Conservation (phyloP, 2,113 vertebrate species). For the Sarotherodon lohbergeri region DNA sequence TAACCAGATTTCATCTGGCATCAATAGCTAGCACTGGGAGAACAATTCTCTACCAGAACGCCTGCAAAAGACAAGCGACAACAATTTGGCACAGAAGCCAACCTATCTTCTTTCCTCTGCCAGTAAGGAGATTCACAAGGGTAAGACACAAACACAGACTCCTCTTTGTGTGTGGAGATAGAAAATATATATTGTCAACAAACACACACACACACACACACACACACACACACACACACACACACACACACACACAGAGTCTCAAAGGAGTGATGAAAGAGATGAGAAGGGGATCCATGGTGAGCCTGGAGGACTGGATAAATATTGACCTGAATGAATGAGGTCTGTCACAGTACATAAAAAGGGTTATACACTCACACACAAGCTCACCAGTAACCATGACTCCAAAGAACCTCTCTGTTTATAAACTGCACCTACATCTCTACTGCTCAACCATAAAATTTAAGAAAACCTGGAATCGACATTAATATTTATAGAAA, state of each 20-base stretch:
- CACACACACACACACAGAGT: background rate
- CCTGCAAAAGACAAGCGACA: constrained; percentile 7
- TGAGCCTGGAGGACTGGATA: constrained; percentile 48
- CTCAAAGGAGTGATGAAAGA: constrained; percentile 43
- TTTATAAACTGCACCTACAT: background rate
- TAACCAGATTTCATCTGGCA: constrained; percentile 21
- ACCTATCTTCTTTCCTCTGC: background rate
- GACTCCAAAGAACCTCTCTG: background rate
- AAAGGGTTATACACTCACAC: constrained; percentile 5
- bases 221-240: background rate
- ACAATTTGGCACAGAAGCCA: constrained; percentile 2
- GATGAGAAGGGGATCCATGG: constrained; percentile 37
- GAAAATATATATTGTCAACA: constrained; percentile 19
- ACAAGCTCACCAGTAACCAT: background rate
- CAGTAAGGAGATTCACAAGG: background rate
- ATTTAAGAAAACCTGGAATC: constrained; percentile 25
- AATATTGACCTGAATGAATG: constrained; percentile 66
- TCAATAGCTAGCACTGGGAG: background rate
- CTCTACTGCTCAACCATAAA: background rate
- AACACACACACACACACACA: background rate
- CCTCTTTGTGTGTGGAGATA: background rate
- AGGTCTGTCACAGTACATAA: constrained; percentile 52
- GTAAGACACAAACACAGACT: background rate
- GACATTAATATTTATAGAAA: constrained; percentile 36
- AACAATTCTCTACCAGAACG: constrained; percentile 9